These are phyloP conservation scores for Latheticus oryzae DNA, from an alignment of 2,888 invertebrate species.

Conservation along the genomic window DNA sequence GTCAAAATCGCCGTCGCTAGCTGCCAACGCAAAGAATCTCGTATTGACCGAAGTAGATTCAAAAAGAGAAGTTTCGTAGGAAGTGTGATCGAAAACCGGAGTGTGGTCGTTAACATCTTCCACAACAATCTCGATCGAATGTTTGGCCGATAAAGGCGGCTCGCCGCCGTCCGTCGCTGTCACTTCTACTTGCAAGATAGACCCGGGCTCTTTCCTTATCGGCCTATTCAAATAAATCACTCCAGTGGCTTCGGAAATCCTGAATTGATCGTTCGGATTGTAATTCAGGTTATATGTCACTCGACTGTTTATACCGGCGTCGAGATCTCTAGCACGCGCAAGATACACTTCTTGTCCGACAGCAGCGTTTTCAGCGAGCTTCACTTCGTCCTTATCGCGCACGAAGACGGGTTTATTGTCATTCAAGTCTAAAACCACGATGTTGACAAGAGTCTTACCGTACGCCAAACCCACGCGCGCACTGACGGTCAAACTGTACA, in stretches of 20 bases:
- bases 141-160: slow-evolving; percentile 79
- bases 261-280: slow-evolving; percentile 84
- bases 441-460: slow-evolving; percentile 82
- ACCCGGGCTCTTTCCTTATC: slow-evolving; percentile 79
- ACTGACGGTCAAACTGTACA: slow-evolving; percentile 83
- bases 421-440: slow-evolving; percentile 88
- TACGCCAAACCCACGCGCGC: slow-evolving; percentile 82
- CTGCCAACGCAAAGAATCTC: slow-evolving; percentile 89
- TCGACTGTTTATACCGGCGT: slow-evolving; percentile 89
- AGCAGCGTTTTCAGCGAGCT: slow-evolving; percentile 88
- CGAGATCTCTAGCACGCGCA: slow-evolving; percentile 87
- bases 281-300: slow-evolving; percentile 84
- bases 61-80: slow-evolving; percentile 90
- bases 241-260: slow-evolving; percentile 87
- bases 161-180: slow-evolving; percentile 87
- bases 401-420: slow-evolving; percentile 90
- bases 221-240: slow-evolving; percentile 89
- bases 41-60: slow-evolving; percentile 94
- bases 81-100: slow-evolving; percentile 91
- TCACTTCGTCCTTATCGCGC: slow-evolving; percentile 82
- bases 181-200: slow-evolving; percentile 79
- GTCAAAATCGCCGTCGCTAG: slow-evolving; percentile 89
- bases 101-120: slow-evolving; percentile 96
- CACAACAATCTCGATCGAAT: slow-evolving; percentile 77
- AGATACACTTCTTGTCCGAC: slow-evolving; percentile 94